Evolutionary conservation across 2,797 vertebrate genomes (phyloP), one percentile per base, ranked within the genome.

Genomic region (Cygnus olor): DNA sequence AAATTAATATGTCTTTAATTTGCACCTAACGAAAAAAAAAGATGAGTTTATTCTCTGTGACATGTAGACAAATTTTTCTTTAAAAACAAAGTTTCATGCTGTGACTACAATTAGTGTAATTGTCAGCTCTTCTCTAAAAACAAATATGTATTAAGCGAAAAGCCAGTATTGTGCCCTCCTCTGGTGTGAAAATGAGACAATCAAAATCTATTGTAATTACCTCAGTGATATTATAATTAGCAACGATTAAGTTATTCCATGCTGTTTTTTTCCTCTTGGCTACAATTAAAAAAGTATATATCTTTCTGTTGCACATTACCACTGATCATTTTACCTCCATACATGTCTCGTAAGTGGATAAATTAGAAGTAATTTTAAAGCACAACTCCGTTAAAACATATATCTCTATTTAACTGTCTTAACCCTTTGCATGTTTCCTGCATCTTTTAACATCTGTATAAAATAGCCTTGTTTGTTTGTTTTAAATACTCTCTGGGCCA

Each of bases 161-260:
- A 93, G 96, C 98, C 98, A 96, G 98, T 98, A 98, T 98, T 97
- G 97, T 98, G 98, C 97, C 98, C 98, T 98, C 98, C 98, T 98
- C 98, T 98, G 98, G 98, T 97, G 98, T 98, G 98, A 98, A 99
- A 99, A 99, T 98, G 98, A 99, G 98, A 99, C 99, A 99, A 99
- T 99, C 99, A 99, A 98, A 99, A 99, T 99, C 98, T 98, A 99
- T 99, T 98, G 98, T 99, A 99, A 99, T 99, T 99, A 99, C 97
- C 98, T 98, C 98, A 98, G 98, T 98, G 98, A 99, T 99, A 99
- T 99, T 99, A 98, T 99, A 99, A 99, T 99, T 99, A 99, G 98
- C 98, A 97, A 98, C 98, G 98, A 99, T 99, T 99, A 99, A 98
- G 98, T 98, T 98, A 98, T 98, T 98, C 98, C 98, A 98, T 98